Evolutionary conservation across 92 coral and sea anemone genomes (phyloP), one percentile per base, ranked within the genome.

Genomic region (Epizoanthus rinbou): DNA sequence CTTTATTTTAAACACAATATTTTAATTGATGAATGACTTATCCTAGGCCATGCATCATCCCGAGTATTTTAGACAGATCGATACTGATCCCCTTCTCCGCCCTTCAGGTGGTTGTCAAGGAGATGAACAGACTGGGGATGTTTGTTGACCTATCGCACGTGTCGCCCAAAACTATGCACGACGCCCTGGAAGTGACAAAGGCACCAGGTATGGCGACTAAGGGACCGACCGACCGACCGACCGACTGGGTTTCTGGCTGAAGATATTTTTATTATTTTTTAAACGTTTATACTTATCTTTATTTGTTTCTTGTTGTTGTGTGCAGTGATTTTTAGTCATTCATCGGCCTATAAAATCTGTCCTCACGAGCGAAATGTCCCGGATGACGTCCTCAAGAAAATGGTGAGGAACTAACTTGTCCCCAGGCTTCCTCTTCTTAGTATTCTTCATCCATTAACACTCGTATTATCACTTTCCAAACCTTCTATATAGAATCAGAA

Each of bases 61-160:
- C 15, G 22, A 21, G 68, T 8, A 22, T 21, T 23, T 62, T 62
- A 62, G 15, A 47, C 15, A 9, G 14, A 47, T 47, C 14, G 3
- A 47, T 0, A 47, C 43, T 37, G 43, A 37, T 37, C 43, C 43
- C 43, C 5, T 37, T 28, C 19, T 35, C 21, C 22, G 5, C 52
- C 1, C 28, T 85, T 3, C 53, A 93, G 97, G 72, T 87, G 35
- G 94, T 93, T 15, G 88, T 92, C 37, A 91, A 87, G 75, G 97
- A 93, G 73, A 93, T 93, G 94, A 93, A 93, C 73, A 91, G 94
- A 6, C 54, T 93, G 25, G 97, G 97, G 53, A 93, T 93, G 97
- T 70, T 93, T 23, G 92, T 93, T 13, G 97, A 93, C 67, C 17
- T 93, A 47, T 93, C 97, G 2, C 97, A 93, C 58, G 97, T 93